Conservation (phyloP, 2,888 invertebrate species). For the Scelioninae gen. 2 region DNA sequence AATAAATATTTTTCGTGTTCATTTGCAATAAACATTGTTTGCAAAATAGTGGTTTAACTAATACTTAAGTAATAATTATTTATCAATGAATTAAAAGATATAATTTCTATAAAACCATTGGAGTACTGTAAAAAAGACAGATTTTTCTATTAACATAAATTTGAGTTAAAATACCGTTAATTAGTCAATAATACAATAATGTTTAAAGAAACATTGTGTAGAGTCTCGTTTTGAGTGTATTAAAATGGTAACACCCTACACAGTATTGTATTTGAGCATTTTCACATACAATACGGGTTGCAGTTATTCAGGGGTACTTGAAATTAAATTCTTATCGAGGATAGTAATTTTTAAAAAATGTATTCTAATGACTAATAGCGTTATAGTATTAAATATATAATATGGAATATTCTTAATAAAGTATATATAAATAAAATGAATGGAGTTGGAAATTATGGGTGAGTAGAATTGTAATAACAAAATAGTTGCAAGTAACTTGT, state of each 20-base stretch:
- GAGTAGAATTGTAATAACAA: conserved; percentile 17
- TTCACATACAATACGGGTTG: conserved; percentile 21
- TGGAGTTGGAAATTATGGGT: conserved; percentile 1
- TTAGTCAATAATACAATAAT: conserved; percentile 1
- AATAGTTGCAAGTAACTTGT: conserved; percentile 20
- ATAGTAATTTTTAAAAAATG: too few relatives aligned
- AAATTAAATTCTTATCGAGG: too few relatives aligned
- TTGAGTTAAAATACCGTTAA: conserved; percentile 14
- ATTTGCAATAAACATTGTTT: neutral
- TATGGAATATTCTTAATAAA: too few relatives aligned
- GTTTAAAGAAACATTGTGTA: neutral
- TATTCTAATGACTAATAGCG: too few relatives aligned
- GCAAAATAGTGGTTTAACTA: neutral
- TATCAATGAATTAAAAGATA: neutral
- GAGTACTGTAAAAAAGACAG: too few relatives aligned
- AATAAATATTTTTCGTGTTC: conserved; percentile 30
- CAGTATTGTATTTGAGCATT: conserved; percentile 19
- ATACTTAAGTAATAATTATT: too few relatives aligned
- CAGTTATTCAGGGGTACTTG: conserved; percentile 27
- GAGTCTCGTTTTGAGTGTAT: conserved; percentile 12
- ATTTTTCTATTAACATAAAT: neutral
- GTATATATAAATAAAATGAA: neutral
- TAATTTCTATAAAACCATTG: too few relatives aligned
- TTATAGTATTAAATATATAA: too few relatives aligned
- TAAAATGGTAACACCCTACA: conserved; percentile 17